Conservation (phyloP, 2,113 vertebrate species). For the Eleginops maclovinus region DNA sequence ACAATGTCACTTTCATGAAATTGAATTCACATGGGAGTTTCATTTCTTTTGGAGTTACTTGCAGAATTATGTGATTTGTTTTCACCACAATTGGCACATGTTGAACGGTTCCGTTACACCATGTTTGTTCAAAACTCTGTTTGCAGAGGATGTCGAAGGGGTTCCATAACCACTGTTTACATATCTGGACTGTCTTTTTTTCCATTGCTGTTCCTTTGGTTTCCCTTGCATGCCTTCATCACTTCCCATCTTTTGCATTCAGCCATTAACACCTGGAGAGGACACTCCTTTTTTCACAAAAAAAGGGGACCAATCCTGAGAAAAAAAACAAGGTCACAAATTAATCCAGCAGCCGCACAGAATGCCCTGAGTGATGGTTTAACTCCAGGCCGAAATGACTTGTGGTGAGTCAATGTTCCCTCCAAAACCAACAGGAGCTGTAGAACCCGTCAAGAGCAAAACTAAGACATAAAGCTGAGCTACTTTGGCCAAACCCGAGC, state of each 20-base stretch:
- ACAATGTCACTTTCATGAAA: slow-evolving; percentile 34
- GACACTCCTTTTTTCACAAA: slow-evolving; percentile 4
- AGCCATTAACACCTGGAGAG: slow-evolving; percentile 24
- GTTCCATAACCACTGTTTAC: slow-evolving; percentile 55
- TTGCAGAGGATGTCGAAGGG: slow-evolving; percentile 45
- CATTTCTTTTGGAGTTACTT: slow-evolving; percentile 6
- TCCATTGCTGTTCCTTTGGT: slow-evolving; percentile 32
- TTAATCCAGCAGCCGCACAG: slow-evolving; percentile 36
- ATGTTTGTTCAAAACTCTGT: slow-evolving; percentile 45
- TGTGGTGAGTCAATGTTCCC: slow-evolving; percentile 61
- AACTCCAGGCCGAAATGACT: slow-evolving; percentile 15
- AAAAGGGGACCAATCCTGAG: slow-evolving; percentile 14
- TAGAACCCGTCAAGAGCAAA: slow-evolving; percentile 21
- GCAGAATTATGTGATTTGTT: slow-evolving; percentile 22
- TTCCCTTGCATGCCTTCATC: slow-evolving; percentile 39
- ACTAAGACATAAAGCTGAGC: slow-evolving; percentile 57
- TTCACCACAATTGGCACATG: slow-evolving; percentile 38
- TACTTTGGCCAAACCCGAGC: slow-evolving; percentile 49
- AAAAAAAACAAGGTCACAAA: rapidly evolving
- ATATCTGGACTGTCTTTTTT: slow-evolving; percentile 33
- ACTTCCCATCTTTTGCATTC: slow-evolving; percentile 42
- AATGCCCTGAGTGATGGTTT: slow-evolving; percentile 29
- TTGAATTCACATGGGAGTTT: slow-evolving; percentile 9
- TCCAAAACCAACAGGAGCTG: slow-evolving; percentile 59
- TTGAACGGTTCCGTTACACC: slow-evolving; percentile 42